Percentiles rank a stretch among this genome's conserved stretches.
Conservation (phyloP, 2,888 invertebrate species). For the Andrena haemorrhoa region DNA sequence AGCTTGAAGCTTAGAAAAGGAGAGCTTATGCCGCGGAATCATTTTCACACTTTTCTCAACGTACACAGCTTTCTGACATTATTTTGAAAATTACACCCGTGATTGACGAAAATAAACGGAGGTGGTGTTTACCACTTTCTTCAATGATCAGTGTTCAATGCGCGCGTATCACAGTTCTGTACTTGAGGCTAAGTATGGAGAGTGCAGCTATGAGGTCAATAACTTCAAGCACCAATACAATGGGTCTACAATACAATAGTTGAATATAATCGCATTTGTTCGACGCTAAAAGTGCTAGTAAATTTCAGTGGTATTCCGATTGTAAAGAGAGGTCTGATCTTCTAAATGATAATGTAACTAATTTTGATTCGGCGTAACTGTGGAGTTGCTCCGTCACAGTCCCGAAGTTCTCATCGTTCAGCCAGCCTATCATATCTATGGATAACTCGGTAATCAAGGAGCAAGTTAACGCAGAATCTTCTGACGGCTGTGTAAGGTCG, state of each 20-base stretch:
- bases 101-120: slow-evolving; percentile 40
- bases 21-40: slow-evolving; percentile 4
- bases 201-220: background rate
- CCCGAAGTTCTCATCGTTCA: slow-evolving; percentile 87
- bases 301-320: too few species aligned
- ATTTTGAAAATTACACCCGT: slow-evolving; percentile 22
- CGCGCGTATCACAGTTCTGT: background rate
- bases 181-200: background rate
- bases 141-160: background rate
- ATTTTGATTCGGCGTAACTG: slow-evolving; percentile 81
- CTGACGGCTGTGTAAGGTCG: slow-evolving; percentile 89
- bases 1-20: background rate
- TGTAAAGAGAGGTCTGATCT: too few species aligned
- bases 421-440: slow-evolving; percentile 86
- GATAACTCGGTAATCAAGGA: slow-evolving; percentile 93
- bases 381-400: slow-evolving; percentile 88
- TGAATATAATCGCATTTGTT: too few species aligned
- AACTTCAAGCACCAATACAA: background rate
- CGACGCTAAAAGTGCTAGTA: too few species aligned
- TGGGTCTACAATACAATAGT: background rate
- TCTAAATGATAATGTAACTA: too few species aligned
- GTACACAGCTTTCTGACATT: slow-evolving; percentile 19
- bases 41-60: background rate
- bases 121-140: slow-evolving; percentile 21
- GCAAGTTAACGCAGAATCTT: slow-evolving; percentile 93